phyloP scores from a whole-genome alignment of 1,140 invertebrate species.

The Phocides pigmalion region DNA sequence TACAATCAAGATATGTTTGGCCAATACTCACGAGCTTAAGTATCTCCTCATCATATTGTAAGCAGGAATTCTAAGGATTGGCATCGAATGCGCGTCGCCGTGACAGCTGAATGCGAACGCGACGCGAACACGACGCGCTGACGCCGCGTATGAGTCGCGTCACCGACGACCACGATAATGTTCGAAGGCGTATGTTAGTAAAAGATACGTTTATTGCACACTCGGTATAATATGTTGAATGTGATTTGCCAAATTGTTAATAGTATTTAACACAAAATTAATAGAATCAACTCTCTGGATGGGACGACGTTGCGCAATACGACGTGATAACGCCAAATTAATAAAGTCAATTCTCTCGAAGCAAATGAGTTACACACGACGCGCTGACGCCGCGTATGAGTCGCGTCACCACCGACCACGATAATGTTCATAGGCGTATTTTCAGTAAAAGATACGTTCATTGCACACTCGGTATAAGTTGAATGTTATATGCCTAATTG shows the following conservation, averaged over 20 bases:
- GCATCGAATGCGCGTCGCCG: slow-evolving; percentile 42
- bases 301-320: too few species aligned
- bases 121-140: slow-evolving; percentile 35
- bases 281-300: too few species aligned
- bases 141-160: slow-evolving; percentile 26
- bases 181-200: neutral
- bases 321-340: too few species aligned
- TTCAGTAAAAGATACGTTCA: neutral
- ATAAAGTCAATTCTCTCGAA: too few species aligned
- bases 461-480: too few species aligned
- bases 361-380: too few species aligned
- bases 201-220: neutral
- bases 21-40: neutral
- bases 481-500: too few species aligned
- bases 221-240: too few species aligned
- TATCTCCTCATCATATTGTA: neutral
- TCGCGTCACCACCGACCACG: slow-evolving; percentile 2
- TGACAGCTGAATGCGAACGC: slow-evolving; percentile 43
- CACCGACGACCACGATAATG: slow-evolving; percentile 7
- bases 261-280: too few species aligned
- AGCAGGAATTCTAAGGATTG: slow-evolving; percentile 36
- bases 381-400: slow-evolving; percentile 26
- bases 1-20: neutral
- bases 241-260: too few species aligned
- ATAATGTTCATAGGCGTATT: neutral